These are phyloP conservation scores for Aleiodes testaceus DNA, from an alignment of 2,888 invertebrate species.

Conservation along the genomic window DNA sequence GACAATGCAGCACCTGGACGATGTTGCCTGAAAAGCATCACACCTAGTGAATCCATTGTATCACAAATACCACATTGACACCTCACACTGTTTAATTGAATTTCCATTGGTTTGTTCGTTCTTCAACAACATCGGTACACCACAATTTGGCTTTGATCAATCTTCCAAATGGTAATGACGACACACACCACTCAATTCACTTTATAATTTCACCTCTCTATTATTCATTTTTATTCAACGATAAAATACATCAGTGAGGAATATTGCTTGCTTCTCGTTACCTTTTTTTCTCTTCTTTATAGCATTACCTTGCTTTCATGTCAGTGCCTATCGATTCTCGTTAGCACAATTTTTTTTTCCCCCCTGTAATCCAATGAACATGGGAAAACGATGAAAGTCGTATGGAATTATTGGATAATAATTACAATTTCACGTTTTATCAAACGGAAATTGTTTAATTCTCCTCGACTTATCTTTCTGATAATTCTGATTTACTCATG, in stretches of 20 bases:
- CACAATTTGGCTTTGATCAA: slow-evolving; percentile 15
- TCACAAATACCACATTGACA: slow-evolving; percentile 31
- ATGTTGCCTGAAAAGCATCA: no score
- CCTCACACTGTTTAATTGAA: slow-evolving; percentile 46
- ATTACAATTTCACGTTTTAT: no score
- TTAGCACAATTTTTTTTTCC: no score
- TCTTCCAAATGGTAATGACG: slow-evolving; percentile 1
- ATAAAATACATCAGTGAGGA: not conserved
- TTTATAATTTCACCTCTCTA: not conserved
- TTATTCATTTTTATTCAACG: not conserved
- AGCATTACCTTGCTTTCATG: not conserved
- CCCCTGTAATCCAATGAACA: no score
- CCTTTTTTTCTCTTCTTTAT: not conserved
- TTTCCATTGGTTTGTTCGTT: slow-evolving; percentile 36
- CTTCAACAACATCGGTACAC: slow-evolving; percentile 50
- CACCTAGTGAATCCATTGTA: slow-evolving; percentile 10
- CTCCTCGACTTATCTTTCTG: no score
- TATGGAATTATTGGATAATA: no score
- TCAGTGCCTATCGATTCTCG: not conserved
- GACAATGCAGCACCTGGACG: no score
- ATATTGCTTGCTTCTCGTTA: not conserved
- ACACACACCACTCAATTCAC: no score
- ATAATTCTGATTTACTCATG: not conserved
- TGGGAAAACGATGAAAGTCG: no score
- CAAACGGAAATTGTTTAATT: no score